These are phyloP conservation scores for Hyposoter didymator DNA, from an alignment of 2,888 invertebrate species.

Conservation along the genomic window DNA sequence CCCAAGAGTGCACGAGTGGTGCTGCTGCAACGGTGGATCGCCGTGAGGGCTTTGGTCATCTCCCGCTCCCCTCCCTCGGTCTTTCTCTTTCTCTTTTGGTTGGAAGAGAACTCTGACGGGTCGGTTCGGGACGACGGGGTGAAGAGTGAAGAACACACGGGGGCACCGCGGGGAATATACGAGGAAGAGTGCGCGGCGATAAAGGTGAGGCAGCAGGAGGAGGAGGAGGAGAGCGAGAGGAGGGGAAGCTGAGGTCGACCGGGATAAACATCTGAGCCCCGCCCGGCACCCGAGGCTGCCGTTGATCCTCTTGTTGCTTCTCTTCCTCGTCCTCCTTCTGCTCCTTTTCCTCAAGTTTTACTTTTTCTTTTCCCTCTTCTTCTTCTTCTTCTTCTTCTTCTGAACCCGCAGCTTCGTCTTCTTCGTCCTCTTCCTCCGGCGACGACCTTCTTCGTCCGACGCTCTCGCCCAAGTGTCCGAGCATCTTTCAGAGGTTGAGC, in stretches of 20 bases:
- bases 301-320: conserved; percentile 75
- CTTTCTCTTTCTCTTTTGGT: conserved; percentile 65
- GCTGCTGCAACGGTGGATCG: conserved; percentile 54
- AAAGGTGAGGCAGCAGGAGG: conserved; percentile 61
- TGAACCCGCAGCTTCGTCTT: conserved; percentile 65
- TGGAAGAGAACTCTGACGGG: conserved; percentile 76
- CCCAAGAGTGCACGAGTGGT: conserved; percentile 58
- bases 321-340: conserved; percentile 72
- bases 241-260: conserved; percentile 81
- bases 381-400: conserved; percentile 61
- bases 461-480: conserved; percentile 47
- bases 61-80: conserved; percentile 59
- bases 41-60: conserved; percentile 56
- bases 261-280: conserved; percentile 84
- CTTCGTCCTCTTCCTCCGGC: conserved; percentile 64
- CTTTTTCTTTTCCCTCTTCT: conserved; percentile 71
- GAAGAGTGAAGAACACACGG: conserved; percentile 70
- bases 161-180: conserved; percentile 73
- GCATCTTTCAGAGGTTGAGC: conserved; percentile 56
- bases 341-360: conserved; percentile 73
- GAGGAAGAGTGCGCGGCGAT: conserved; percentile 64
- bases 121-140: conserved; percentile 66
- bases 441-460: conserved; percentile 63
- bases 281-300: conserved; percentile 83
- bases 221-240: conserved; percentile 67